phyloP scores from a whole-genome alignment of 2,113 vertebrate genomes.

The Paradoxurus hermaphroditus region DNA sequence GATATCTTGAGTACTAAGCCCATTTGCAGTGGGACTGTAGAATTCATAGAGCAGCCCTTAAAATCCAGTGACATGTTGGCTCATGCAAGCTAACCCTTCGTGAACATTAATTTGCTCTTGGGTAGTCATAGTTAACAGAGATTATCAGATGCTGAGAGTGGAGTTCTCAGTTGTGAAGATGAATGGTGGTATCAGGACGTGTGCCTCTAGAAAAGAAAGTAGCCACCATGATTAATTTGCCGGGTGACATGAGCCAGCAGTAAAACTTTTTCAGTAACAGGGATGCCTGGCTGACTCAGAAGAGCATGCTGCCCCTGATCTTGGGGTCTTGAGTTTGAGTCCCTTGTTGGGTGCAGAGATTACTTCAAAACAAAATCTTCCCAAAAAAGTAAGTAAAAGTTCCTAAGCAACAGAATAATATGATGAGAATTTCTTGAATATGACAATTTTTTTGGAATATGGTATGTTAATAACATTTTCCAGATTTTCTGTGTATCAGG shows the following conservation, averaged over 20 bases:
- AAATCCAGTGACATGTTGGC: not conserved
- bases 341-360: too few relatives aligned
- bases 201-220: not conserved
- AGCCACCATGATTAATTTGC: not conserved
- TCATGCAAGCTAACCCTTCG: not conserved
- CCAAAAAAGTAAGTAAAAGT: not conserved
- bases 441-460: not conserved
- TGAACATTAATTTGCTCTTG: not conserved
- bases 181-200: not conserved
- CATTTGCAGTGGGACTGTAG: not conserved
- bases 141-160: not conserved
- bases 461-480: not conserved
- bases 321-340: too few relatives aligned
- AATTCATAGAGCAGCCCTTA: not conserved
- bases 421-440: not conserved
- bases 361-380: too few relatives aligned
- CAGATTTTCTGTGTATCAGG: not conserved
- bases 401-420: not conserved
- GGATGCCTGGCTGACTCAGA: too few relatives aligned
- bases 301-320: too few relatives aligned
- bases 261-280: too few relatives aligned
- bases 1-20: not conserved
- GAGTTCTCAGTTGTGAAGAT: not conserved
- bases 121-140: not conserved
- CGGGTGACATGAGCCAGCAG: not conserved